Evolutionary conservation across 2,797 vertebrate species (phyloP), one percentile per base, ranked within the genome.

Genomic region (Gallinago nigripennis): DNA sequence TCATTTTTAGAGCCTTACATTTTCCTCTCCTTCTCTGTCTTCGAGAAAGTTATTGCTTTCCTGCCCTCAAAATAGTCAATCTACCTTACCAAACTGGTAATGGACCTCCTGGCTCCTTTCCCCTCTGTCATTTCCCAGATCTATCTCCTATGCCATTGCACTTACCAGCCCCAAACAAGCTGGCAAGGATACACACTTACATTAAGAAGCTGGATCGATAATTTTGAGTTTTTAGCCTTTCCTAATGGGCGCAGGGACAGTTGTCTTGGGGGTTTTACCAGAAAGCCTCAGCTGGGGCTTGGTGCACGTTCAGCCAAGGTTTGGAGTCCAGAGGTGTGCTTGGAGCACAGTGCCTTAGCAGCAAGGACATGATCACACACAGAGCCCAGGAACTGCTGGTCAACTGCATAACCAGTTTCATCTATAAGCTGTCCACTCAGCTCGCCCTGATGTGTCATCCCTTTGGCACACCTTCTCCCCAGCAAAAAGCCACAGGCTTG

Each of bases 31-130:
- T 23, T 53, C 57, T 88, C 69, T 1, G 5, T 76, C 83, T 88
- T 51, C 2, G 0, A 87, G 41, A 87, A 94, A 71, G 64, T 53
- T 88, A 85, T 18, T 93, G 77, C 70, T 65, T 90, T 88, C 65
- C 82, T 82, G 43, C 14, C 54, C 21, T 93, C 86, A 91, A 91
- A 91, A 94, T 1, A 92, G 87, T 16, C 33, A 89, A 72, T 31
- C 72, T 45, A 77, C 43, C 35, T 30, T 30, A 73, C 33, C 63
- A 90, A 79, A 85, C 24, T 73, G 58, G 60, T 96, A 97, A 97
- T 92, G 91, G 84, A 92, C 81, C 66, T 91, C 50, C 65, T 96
- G 92, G 96, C 89, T 91, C 53, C 2, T 11, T 64, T 94, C 79
- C 83, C 45, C 68, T 76, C 30, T 48, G 35, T 28, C 37, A 82